Conservation (phyloP, 2,113 vertebrate species). For the Oncorhynchus clarkii region DNA sequence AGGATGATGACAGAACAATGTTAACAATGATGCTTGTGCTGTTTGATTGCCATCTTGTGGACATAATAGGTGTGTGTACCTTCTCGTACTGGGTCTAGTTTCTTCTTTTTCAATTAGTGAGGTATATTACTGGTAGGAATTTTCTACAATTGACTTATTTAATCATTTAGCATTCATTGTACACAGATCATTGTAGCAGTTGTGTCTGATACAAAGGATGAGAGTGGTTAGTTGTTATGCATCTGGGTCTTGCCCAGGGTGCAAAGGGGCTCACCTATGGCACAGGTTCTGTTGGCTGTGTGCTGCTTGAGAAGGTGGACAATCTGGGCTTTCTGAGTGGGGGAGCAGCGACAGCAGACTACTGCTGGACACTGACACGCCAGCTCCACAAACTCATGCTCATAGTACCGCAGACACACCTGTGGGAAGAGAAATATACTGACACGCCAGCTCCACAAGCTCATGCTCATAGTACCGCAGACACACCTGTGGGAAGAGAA, state of each 20-base stretch:
- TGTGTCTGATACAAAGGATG: neutral
- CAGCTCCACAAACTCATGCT: slow-evolving; percentile 94
- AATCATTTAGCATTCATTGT: no score
- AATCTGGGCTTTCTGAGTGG: slow-evolving; percentile 95
- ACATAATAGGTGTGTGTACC: neutral
- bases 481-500: slow-evolving; percentile 77
- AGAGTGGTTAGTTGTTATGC: no score
- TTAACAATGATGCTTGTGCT: neutral
- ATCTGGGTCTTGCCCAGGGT: no score
- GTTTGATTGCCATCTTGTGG: slow-evolving; percentile 58
- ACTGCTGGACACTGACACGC: slow-evolving; percentile 96
- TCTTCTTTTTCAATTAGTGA: no score
- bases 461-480: slow-evolving; percentile 88
- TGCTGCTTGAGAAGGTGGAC: slow-evolving; percentile 89
- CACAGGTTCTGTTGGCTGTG: slow-evolving; percentile 87
- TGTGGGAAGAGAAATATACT: slow-evolving; percentile 37
- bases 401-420: slow-evolving; percentile 94
- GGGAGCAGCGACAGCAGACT: slow-evolving; percentile 96
- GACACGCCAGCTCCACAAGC: no score
- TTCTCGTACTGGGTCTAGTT: neutral
- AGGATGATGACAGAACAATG: neutral
- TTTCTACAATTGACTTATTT: no score
- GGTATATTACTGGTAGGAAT: no score
- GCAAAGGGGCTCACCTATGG: slow-evolving; percentile 79
- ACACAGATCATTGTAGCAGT: no score